Base-by-base conservation (phyloP, 2,888 invertebrate species). In the Melinaea menophilus region DNA sequence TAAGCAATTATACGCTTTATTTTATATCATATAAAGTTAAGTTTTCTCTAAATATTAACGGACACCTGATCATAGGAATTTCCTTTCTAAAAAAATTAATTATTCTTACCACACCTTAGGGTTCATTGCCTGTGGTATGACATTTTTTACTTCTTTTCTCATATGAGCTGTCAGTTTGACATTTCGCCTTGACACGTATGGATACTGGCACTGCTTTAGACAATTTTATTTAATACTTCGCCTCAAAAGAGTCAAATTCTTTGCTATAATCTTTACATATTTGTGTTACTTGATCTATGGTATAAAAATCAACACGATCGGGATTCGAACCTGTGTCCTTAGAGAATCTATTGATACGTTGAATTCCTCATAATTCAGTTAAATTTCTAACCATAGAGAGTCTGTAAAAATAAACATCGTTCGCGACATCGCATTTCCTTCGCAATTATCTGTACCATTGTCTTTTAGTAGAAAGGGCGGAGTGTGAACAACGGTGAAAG, bases 401-500 rank as follows among this genome's bases (percentile, higher is more conserved):
- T 31, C 2, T 31, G 22, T 31, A 48, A 61, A 64, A 58, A 64
- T 60, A 64, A 71, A 67, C 71, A 71, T 64, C 51, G 61, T 63
- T 76, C 35, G 75, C 77, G 59, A 77, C 84, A 74, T 79, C 80
- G 78, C 81, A 81, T 85, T 83, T 80, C 79, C 79, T 77, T 74
- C 65, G 81, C 79, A 84, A 88, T 88, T 85, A 84, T 71, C 41
- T 61, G 73, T 80, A 81, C 84, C 77, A 88, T 89, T 89, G 89
- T 89, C 81, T 86, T 75, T 74, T 80, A 72, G 74, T 79, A 77
- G 83, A 81, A 84, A 79, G 81, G 86, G 86, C 81, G 75, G 71
- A 72, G 75, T 73, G 79, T 73, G 79, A 81, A 81, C 76, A 79
- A 77, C 78, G 78, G 84, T 79, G 77, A 80, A 79, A 79, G 82